phyloP scores from a whole-genome alignment of 1,140 invertebrate species.

The Caenorhabditis briggsae region DNA sequence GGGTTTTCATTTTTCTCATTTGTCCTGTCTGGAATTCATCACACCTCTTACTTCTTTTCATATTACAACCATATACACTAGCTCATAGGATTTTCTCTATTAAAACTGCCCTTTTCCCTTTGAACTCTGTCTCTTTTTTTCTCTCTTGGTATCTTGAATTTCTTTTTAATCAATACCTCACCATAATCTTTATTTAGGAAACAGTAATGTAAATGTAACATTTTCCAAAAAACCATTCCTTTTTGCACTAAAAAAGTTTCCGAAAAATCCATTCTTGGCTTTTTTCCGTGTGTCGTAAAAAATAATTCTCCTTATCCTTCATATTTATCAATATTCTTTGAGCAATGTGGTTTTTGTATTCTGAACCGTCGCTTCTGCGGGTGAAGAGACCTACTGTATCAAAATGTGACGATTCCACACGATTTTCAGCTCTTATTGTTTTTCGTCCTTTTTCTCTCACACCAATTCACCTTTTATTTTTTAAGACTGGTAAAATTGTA shows the following conservation, averaged over 20 bases:
- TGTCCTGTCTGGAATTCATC: neutral
- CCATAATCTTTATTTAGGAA: conserved; percentile 27
- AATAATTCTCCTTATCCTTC: too few relatives aligned
- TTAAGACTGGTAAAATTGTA: conserved; percentile 52
- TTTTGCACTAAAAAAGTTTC: conserved; percentile 33
- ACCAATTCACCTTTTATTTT: conserved; percentile 53
- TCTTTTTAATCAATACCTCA: conserved; percentile 8
- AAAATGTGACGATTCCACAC: neutral
- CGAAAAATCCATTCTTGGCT: neutral
- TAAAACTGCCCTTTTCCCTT: conserved; percentile 8
- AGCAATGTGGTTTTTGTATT: conserved; percentile 7
- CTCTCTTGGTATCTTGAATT: neutral
- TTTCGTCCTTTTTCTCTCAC: conserved; percentile 4
- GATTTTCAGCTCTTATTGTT: neutral
- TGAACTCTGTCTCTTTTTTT: conserved; percentile 7
- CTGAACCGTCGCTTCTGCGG: conserved; percentile 43
- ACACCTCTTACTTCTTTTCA: conserved; percentile 45
- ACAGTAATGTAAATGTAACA: conserved; percentile 15
- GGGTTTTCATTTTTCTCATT: neutral
- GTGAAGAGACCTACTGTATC: conserved; percentile 53
- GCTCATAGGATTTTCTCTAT: conserved; percentile 48
- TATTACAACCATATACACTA: conserved; percentile 45
- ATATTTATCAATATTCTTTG: neutral
- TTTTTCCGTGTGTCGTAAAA: conserved; percentile 27
- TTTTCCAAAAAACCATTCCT: conserved; percentile 7